A percentile compares a stretch with the other conserved stretches of the same genome.
Conservation (phyloP, 2,797 vertebrate genomes). For the Pseudomugil tenellus region DNA sequence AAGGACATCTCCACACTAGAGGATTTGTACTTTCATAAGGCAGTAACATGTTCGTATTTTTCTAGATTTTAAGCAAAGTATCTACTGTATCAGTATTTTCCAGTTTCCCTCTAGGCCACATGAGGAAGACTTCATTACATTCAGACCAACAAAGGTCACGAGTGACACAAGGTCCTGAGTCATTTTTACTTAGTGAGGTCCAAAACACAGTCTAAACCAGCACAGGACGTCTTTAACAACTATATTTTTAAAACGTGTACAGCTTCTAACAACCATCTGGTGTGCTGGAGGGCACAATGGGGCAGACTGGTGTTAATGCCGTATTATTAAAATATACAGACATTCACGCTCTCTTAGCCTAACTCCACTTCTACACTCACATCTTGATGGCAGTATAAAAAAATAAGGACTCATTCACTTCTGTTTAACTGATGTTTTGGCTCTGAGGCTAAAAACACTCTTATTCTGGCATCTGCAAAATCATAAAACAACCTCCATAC, state of each 20-base stretch:
- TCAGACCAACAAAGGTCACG: conserved; percentile 9
- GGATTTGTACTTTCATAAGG: not conserved
- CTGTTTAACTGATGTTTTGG: conserved; percentile 24
- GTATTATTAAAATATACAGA: conserved; percentile 2
- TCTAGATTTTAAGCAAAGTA: not conserved
- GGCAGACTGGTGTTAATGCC: conserved; percentile 13
- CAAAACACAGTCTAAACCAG: conserved; percentile 28
- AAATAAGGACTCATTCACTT: conserved; percentile 24
- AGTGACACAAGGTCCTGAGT: too few species aligned
- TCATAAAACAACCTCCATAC: not conserved
- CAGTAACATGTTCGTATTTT: not conserved
- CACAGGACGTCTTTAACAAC: conserved; percentile 12
- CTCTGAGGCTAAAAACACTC: conserved; percentile 1
- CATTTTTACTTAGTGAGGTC: conserved; percentile 40
- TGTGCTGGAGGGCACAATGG: conserved; percentile 14
- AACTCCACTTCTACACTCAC: conserved; percentile 2
- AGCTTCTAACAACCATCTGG: conserved; percentile 53
- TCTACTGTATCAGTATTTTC: not conserved
- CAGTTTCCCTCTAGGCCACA: not conserved
- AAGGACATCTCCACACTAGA: not conserved
- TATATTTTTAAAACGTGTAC: conserved; percentile 24
- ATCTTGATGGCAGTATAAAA: not conserved
- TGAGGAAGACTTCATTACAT: too few species aligned
- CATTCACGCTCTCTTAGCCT: not conserved
- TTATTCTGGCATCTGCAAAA: not conserved